Conservation (phyloP, 2,113 vertebrate genomes). For the Sander lucioperca region DNA sequence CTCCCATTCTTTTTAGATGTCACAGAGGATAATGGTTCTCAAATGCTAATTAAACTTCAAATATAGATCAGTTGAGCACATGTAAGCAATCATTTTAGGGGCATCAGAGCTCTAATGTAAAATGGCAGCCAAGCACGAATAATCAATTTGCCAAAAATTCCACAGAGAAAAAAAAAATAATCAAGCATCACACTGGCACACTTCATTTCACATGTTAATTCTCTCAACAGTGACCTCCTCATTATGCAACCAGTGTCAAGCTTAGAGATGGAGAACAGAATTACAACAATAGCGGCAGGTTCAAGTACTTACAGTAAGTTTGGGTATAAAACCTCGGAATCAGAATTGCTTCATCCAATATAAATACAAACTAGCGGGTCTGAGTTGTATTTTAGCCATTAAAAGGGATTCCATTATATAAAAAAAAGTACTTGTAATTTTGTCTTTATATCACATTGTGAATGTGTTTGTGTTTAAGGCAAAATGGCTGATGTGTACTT, state of each 20-base stretch:
- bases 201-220: slow-evolving; percentile 25
- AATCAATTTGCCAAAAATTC: slow-evolving; percentile 56
- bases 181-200: slow-evolving; percentile 15
- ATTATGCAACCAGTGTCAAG: background rate
- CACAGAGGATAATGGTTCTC: slow-evolving; percentile 57
- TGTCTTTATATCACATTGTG: background rate
- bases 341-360: background rate
- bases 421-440: background rate
- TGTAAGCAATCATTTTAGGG: slow-evolving; percentile 69
- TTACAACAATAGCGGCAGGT: background rate
- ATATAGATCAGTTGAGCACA: slow-evolving; percentile 63
- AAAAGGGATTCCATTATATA: background rate
- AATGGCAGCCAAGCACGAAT: slow-evolving; percentile 51
- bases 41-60: slow-evolving; percentile 70
- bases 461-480: background rate
- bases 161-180: slow-evolving; percentile 10
- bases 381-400: too few species aligned
- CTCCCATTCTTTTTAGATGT: slow-evolving; percentile 31
- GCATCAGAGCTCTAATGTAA: slow-evolving; percentile 42
- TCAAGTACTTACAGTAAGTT: background rate
- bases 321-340: background rate
- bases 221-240: background rate
- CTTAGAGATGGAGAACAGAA: background rate
- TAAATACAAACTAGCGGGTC: background rate
- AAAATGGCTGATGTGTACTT: background rate